phyloP scores from a whole-genome alignment of 2,888 invertebrate species.

The Stenotaenia linearis region DNA sequence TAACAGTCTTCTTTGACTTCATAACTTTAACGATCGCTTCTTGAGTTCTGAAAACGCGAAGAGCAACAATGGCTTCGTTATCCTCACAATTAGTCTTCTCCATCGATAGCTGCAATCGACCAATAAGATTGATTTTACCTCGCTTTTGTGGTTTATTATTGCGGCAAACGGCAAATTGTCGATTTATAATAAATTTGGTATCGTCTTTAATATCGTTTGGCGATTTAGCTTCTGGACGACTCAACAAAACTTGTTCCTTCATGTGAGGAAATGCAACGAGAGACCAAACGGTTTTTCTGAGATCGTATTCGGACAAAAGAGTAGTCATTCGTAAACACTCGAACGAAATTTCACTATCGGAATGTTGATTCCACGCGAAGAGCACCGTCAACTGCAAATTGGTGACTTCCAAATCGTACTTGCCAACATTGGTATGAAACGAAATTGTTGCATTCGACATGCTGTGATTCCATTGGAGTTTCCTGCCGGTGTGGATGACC shows the following conservation, averaged over 20 bases:
- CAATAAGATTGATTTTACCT: slow-evolving; percentile 94
- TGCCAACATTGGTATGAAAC: slow-evolving; percentile 83
- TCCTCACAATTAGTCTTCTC: slow-evolving; percentile 34
- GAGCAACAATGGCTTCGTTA: background rate
- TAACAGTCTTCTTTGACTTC: background rate
- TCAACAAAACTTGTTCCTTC: slow-evolving; percentile 83
- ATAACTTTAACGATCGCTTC: background rate
- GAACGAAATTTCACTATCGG: slow-evolving; percentile 85
- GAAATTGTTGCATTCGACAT: slow-evolving; percentile 99
- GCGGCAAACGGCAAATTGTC: slow-evolving; percentile 86
- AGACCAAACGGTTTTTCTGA: slow-evolving; percentile 89
- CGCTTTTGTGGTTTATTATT: slow-evolving; percentile 90
- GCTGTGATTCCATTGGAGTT: slow-evolving; percentile 97
- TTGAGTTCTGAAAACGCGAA: background rate
- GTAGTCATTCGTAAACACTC: slow-evolving; percentile 95
- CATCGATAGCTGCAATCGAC: slow-evolving; percentile 69
- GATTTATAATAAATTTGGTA: slow-evolving; percentile 93
- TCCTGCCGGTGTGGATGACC: slow-evolving; percentile 93
- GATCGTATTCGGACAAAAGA: slow-evolving; percentile 90
- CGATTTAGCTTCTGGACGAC: slow-evolving; percentile 71
- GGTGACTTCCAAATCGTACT: slow-evolving; percentile 96
- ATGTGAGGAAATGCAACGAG: slow-evolving; percentile 92
- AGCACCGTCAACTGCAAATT: slow-evolving; percentile 99
- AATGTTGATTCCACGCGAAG: slow-evolving; percentile 97
- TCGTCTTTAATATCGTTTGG: slow-evolving; percentile 92